These are phyloP conservation scores for Phoeniculus purpureus DNA, from an alignment of 2,797 vertebrate species.

Conservation along the genomic window DNA sequence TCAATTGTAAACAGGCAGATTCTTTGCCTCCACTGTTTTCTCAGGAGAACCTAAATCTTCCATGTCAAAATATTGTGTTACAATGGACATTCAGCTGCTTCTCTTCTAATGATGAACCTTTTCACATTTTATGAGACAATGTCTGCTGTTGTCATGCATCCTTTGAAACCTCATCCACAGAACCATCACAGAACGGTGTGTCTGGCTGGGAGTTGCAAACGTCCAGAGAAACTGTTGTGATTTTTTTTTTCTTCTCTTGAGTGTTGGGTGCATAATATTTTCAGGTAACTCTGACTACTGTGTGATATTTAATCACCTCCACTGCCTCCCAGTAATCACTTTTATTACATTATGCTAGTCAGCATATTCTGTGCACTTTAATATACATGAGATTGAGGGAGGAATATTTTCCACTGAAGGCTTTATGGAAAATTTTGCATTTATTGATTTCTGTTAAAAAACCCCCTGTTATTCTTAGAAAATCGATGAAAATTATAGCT, in stretches of 20 bases:
- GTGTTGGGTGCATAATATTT: slow-evolving; percentile 59
- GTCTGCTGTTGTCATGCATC: slow-evolving; percentile 21
- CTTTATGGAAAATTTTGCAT: slow-evolving; percentile 74
- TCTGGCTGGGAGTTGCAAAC: neutral
- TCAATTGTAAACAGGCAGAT: slow-evolving; percentile 44
- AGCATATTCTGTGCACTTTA: slow-evolving; percentile 74
- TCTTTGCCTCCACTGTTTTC: slow-evolving; percentile 54
- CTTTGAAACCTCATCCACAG: slow-evolving; percentile 6
- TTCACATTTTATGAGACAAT: slow-evolving; percentile 1
- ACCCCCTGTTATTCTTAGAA: slow-evolving; percentile 60
- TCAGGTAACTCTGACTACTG: slow-evolving; percentile 62
- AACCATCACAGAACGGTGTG: neutral
- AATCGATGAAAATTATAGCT: slow-evolving; percentile 69
- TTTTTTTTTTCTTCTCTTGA: neutral
- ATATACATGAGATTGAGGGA: slow-evolving; percentile 77
- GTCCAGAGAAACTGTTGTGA: slow-evolving; percentile 30
- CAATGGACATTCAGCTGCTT: slow-evolving; percentile 48
- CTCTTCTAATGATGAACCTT: slow-evolving; percentile 63
- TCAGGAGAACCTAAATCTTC: slow-evolving; percentile 55
- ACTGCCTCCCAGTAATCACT: slow-evolving; percentile 70
- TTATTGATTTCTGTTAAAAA: slow-evolving; percentile 74
- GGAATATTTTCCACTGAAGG: slow-evolving; percentile 72
- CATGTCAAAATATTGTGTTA: slow-evolving; percentile 54
- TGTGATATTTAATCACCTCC: slow-evolving; percentile 75
- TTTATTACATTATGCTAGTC: slow-evolving; percentile 73